Percentiles rank a stretch among this genome's conserved stretches.
These are phyloP conservation scores for Polyploca ridens DNA, from an alignment of 2,888 invertebrate genomes.

Conservation along the genomic window DNA sequence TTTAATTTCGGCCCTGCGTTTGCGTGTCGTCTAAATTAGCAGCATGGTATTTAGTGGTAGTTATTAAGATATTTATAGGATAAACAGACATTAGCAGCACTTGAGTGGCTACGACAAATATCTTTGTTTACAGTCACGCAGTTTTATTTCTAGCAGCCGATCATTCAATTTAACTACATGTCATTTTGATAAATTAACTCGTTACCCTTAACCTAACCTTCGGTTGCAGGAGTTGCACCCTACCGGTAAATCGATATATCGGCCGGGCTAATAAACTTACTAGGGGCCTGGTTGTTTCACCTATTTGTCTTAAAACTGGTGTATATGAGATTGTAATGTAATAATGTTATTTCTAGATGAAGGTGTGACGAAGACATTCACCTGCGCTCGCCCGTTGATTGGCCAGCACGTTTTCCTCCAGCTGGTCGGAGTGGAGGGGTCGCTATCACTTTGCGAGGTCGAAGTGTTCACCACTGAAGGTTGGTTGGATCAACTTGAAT, in stretches of 20 bases:
- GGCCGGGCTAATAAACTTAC: background rate
- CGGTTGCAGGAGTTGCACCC: no score
- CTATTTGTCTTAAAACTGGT: no score
- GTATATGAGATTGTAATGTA: background rate
- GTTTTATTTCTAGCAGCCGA: background rate
- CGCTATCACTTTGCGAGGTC: constrained; percentile 95
- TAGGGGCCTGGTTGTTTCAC: background rate
- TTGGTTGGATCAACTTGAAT: constrained; percentile 46
- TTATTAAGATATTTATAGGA: background rate
- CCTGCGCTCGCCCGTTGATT: constrained; percentile 92
- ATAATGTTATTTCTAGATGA: constrained; percentile 86
- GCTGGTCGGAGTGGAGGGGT: constrained; percentile 95
- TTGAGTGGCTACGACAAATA: background rate
- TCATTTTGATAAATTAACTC: no score
- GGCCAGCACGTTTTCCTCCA: constrained; percentile 96
- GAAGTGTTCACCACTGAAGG: constrained; percentile 96
- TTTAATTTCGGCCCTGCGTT: background rate
- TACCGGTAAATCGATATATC: background rate
- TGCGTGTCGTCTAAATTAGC: background rate
- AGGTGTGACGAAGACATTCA: constrained; percentile 95
- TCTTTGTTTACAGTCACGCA: background rate
- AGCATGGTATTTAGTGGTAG: background rate
- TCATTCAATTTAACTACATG: background rate
- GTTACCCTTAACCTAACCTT: no score
- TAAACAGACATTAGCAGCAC: background rate